Evolutionary conservation across 2,113 vertebrate species (phyloP), one percentile per base, ranked within the genome.

Genomic region (Lipophrys pholis): DNA sequence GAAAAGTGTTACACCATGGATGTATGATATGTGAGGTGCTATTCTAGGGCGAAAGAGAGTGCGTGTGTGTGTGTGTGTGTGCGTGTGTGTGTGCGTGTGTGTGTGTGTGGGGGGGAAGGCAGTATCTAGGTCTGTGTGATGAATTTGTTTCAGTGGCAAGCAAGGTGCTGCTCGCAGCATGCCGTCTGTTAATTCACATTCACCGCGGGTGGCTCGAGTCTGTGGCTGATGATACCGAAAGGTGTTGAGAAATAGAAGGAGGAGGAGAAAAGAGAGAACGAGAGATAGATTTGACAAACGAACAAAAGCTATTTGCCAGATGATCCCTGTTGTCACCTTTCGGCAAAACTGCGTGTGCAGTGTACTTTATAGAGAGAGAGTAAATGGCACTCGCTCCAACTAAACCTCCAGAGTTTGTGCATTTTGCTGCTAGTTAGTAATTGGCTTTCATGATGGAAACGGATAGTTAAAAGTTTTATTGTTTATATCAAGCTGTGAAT

Each of bases 141-240:
- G 87, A 85, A 91, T 92, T 80, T 91, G 90, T 88, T 90, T 85
- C 79, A 69, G 84, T 83, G 65, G 90, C 74, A 78, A 82, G 72
- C 83, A 84, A 82, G 89, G 87, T 85, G 79, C 85, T 83, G 81
- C 54, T 60, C 90, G 87, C 88, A 83, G 86, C 86, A 83, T 79
- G 83, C 73, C 75, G 85, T 89, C 91, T 90, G 91, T 87, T 92
- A 90, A 91, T 92, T 92, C 89, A 88, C 88, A 88, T 89, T 87
- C 88, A 15, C 86, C 8, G 58, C 80, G 75, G 84, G 88, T 79
- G 88, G 88, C 80, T 89, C 15, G 73, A 86, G 80, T 81, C 83
- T 77, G 68, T 59, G 71, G 85, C 78, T 90, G 82, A 89, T 78
- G 83, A 85, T 83, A 80, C 79, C 10, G 73, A 72, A 72, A 83